Evolutionary conservation across 2,113 vertebrate genomes (phyloP).

Genomic region (Xyrauchen texanus): DNA sequence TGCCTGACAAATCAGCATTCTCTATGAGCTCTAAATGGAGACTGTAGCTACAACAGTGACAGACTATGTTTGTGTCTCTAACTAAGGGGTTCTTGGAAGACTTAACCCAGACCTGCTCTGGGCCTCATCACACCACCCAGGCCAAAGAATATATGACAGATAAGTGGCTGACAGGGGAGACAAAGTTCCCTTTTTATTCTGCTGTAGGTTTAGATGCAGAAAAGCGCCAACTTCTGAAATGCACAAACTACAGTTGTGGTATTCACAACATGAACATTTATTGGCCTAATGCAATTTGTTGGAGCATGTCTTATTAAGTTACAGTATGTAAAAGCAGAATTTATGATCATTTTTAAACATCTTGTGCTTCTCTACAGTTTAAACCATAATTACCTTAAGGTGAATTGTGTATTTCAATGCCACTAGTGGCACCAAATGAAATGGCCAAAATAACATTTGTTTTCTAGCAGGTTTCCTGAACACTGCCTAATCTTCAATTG

Average conservation of each 20-base stretch:
- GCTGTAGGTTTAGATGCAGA: slow-evolving; percentile 4
- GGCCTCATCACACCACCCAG: slow-evolving; percentile 10
- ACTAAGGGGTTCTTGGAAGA: slow-evolving; percentile 15
- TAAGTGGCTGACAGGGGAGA: slow-evolving; percentile 47
- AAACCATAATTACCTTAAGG: too few species aligned
- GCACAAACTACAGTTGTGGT: neutral
- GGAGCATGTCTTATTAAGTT: too few species aligned
- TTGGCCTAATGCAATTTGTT: neutral
- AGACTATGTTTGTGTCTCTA: slow-evolving; percentile 41
- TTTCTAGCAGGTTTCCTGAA: too few species aligned
- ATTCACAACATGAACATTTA: slow-evolving; percentile 21
- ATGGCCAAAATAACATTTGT: too few species aligned
- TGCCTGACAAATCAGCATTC: neutral
- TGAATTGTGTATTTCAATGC: too few species aligned
- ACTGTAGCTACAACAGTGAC: neutral
- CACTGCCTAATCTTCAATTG: too few species aligned
- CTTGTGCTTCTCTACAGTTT: too few species aligned
- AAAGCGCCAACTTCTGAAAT: slow-evolving; percentile 23
- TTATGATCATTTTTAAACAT: too few species aligned
- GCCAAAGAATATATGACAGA: slow-evolving; percentile 55
- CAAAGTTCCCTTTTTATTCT: slow-evolving; percentile 42
- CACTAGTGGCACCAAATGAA: too few species aligned
- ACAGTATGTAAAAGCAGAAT: too few species aligned
- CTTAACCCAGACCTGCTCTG: slow-evolving; percentile 34
- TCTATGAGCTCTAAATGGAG: too few species aligned